phyloP scores from a whole-genome alignment of 2,888 invertebrate species.

The Xiphydria camelus region DNA sequence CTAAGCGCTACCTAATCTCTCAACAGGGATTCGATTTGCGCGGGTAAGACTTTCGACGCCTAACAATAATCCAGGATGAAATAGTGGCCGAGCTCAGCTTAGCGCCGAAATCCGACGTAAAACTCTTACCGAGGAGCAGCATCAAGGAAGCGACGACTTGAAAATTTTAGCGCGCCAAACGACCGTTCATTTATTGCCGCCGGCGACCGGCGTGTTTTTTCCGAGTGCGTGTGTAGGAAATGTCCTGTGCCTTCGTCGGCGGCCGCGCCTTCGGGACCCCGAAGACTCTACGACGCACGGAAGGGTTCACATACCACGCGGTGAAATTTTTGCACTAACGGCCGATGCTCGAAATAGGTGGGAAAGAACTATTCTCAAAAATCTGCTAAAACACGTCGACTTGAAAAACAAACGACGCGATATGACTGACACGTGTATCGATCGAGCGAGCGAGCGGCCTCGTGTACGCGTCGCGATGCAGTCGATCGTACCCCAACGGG shows the following conservation, averaged over 20 bases:
- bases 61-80: constrained; percentile 24
- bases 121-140: constrained; percentile 26
- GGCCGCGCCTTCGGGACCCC: constrained; percentile 2
- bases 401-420: constrained; percentile 12
- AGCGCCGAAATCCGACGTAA: no score
- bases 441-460: no score
- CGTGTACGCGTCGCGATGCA: no score
- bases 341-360: not conserved
- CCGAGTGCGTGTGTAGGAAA: not conserved
- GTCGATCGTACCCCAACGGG: no score
- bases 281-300: constrained; percentile 3
- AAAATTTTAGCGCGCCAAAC: constrained; percentile 25
- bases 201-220: constrained; percentile 15
- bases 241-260: not conserved
- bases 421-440: constrained; percentile 4
- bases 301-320: constrained; percentile 16
- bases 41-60: constrained; percentile 17
- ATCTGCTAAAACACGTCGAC: constrained; percentile 9
- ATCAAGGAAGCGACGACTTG: constrained; percentile 32
- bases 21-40: no score
- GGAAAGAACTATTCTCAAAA: constrained; percentile 5
- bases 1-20: no score
- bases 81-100: no score
- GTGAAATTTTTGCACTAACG: constrained; percentile 12
- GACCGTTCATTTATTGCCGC: constrained; percentile 37